Evolutionary conservation across 1,140 invertebrate genomes (phyloP).

Genomic region (Bombus waltoni): DNA sequence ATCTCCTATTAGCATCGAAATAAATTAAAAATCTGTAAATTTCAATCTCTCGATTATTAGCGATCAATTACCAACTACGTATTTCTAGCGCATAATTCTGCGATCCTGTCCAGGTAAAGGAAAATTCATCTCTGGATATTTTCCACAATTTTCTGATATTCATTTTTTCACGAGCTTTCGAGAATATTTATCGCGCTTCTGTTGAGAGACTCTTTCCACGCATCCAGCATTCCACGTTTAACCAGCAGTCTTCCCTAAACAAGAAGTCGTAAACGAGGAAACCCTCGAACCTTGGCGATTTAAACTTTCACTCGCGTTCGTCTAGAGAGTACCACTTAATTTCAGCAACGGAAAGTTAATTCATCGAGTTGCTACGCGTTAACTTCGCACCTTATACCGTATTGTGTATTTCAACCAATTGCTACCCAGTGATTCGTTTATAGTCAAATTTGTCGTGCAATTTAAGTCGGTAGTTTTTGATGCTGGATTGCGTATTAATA

Average conservation of each 20-base stretch:
- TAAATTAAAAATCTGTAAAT: neutral
- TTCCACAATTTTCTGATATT: neutral
- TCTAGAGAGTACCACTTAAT: neutral
- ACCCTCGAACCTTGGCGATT: neutral
- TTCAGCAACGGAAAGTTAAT: neutral
- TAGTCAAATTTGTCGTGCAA: neutral
- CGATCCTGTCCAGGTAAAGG: neutral
- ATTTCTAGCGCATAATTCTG: neutral
- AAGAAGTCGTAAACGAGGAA: neutral
- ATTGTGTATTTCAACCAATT: neutral
- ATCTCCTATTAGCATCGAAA: too few relatives aligned
- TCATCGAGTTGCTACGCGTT: neutral
- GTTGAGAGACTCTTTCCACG: slow-evolving; percentile 3
- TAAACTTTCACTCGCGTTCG: slow-evolving; percentile 22
- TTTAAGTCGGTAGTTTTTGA: neutral
- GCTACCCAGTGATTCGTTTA: neutral
- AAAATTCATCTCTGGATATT: neutral
- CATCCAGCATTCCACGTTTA: neutral
- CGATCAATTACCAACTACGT: neutral
- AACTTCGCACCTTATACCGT: neutral
- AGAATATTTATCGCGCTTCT: neutral
- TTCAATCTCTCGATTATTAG: neutral
- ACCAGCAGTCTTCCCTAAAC: neutral
- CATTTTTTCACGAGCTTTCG: too few relatives aligned
- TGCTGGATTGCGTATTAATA: neutral